Evolutionary conservation across 1,140 invertebrate species (phyloP).

Genomic region (Philaenus spumarius): DNA sequence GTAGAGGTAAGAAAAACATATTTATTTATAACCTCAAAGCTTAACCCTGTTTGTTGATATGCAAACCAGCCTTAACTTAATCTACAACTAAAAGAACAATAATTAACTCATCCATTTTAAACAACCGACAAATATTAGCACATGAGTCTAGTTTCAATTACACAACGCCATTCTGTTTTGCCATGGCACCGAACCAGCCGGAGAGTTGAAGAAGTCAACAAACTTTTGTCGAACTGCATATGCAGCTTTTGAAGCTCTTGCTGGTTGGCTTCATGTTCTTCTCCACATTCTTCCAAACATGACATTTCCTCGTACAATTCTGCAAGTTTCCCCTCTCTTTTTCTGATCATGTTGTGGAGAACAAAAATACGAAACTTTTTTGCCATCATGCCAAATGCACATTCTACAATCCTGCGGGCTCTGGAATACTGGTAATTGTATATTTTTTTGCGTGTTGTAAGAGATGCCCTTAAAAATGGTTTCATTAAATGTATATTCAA

Average conservation of each 20-base stretch:
- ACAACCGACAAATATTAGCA: too few relatives aligned
- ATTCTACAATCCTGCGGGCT: constrained; percentile 36
- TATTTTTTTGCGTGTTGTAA: constrained; percentile 33
- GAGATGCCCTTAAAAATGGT: constrained; percentile 38
- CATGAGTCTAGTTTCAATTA: too few relatives aligned
- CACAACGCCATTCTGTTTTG: constrained; percentile 9
- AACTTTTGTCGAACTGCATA: background rate
- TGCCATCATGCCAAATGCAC: too few relatives aligned
- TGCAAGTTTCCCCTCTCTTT: background rate
- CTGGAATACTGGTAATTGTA: constrained; percentile 39
- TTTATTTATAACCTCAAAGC: too few relatives aligned
- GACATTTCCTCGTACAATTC: constrained; percentile 2
- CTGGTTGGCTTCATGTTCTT: background rate
- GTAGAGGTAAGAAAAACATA: too few relatives aligned
- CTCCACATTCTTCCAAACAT: too few relatives aligned
- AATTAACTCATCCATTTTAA: too few relatives aligned
- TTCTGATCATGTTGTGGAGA: background rate
- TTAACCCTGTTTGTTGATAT: too few relatives aligned
- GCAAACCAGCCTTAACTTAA: too few relatives aligned
- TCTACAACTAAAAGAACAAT: too few relatives aligned
- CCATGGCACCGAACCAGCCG: too few relatives aligned
- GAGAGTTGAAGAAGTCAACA: background rate
- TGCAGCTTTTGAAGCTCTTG: constrained; percentile 3
- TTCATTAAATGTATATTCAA: constrained; percentile 40
- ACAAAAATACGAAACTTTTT: constrained; percentile 43